phyloP scores from a whole-genome alignment of 2,113 vertebrate genomes.

The Atherinomorus stipes region DNA sequence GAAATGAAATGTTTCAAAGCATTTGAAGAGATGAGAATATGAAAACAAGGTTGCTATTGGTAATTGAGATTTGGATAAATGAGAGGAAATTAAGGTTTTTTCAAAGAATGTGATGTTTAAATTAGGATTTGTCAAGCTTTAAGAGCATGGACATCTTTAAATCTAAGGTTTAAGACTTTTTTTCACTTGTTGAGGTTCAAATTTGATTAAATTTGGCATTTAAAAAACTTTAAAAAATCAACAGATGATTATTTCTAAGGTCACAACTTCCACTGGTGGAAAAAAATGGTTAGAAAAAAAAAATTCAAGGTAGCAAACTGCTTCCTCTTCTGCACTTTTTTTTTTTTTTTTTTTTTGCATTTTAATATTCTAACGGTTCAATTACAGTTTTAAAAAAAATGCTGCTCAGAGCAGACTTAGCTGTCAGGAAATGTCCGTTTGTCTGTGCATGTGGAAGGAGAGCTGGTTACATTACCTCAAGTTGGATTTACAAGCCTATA shows the following conservation, averaged over 20 bases:
- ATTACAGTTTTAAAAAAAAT: slow-evolving; percentile 85
- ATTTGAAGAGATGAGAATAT: too few relatives aligned
- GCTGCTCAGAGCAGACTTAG: slow-evolving; percentile 78
- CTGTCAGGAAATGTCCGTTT: slow-evolving; percentile 7
- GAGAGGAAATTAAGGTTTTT: too few relatives aligned
- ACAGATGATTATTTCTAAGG: background rate
- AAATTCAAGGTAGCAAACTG: slow-evolving; percentile 75
- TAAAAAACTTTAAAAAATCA: background rate
- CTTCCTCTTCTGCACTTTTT: slow-evolving; percentile 64
- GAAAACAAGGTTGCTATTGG: too few relatives aligned
- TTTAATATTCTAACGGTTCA: slow-evolving; percentile 79
- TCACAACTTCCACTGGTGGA: too few relatives aligned
- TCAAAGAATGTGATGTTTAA: too few relatives aligned
- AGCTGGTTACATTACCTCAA: background rate
- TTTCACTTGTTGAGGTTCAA: background rate
- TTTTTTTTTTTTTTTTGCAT: slow-evolving; percentile 22
- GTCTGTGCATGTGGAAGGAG: background rate
- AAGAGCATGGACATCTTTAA: too few relatives aligned
- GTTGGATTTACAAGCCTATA: slow-evolving; percentile 41
- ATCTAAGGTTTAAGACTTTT: too few relatives aligned
- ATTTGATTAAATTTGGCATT: background rate
- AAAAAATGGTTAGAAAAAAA: slow-evolving; percentile 67
- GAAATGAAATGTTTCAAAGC: too few relatives aligned
- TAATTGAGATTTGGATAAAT: too few relatives aligned
- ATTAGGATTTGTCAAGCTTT: too few relatives aligned